These are phyloP conservation scores for Dasyprocta punctata DNA, from an alignment of 2,113 vertebrate genomes.

Conservation along the genomic window DNA sequence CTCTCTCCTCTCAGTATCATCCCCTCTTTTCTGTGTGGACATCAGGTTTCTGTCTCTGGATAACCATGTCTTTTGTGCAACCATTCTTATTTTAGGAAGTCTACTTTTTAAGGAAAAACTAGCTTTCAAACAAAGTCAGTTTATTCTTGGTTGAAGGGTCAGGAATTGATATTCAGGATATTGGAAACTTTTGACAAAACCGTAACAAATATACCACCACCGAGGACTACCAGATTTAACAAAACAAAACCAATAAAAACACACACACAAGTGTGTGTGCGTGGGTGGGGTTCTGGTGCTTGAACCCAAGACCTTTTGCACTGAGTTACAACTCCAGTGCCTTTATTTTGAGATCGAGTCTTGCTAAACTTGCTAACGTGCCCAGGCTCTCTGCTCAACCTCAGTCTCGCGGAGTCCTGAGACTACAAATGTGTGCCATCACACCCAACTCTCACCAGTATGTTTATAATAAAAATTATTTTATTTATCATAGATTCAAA, in stretches of 20 bases:
- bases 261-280: not conserved
- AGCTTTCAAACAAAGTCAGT: constrained; percentile 17
- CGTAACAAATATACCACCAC: not conserved
- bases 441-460: not conserved
- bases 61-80: not conserved
- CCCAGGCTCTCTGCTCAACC: not conserved
- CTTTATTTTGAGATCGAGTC: not conserved
- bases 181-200: constrained; percentile 40
- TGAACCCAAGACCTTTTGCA: not conserved
- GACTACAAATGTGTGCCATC: not conserved
- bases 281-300: not conserved
- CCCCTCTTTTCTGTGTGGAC: not conserved
- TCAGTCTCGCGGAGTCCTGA: not conserved
- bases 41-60: not conserved
- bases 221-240: not conserved
- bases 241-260: not conserved
- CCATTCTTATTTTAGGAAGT: not conserved
- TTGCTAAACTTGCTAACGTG: not conserved
- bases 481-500: constrained; percentile 16
- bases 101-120: not conserved
- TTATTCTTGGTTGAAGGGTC: not conserved
- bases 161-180: not conserved
- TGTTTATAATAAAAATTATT: not conserved
- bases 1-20: not conserved
- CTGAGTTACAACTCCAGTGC: not conserved